Evolutionary conservation across 1,140 invertebrate genomes (phyloP), one percentile per base, ranked within the genome.

Genomic region (Hycleus phaleratus): DNA sequence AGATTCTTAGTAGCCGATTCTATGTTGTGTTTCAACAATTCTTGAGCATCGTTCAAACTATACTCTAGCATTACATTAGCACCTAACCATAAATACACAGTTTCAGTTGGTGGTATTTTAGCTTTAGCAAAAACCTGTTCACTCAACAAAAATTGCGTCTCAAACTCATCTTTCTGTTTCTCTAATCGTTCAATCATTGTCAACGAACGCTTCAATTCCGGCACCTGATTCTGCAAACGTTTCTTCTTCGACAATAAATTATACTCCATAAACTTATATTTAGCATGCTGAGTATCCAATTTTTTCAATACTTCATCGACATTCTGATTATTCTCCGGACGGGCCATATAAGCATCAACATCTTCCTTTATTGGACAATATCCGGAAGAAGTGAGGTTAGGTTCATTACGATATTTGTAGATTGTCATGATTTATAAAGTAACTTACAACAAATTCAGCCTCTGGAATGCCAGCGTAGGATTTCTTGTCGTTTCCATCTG

Each of bases 51-150:
- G 61, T 95, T 86, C 58, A 98, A 75, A 8, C 85, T 85, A 78
- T 98, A 99, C 75, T 98, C 96, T 64, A 98, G 78, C 96, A 99
- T 99, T 0, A 98, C 93, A 81, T 97, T 98, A 24, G 96, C 96
- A 26, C 96, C 96, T 53, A 99, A 78, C 95, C 96, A 99, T n/a
- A 99, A 78, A 70, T 90, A 95, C 10, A 99, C 94, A 73, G 85
- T 95, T 65, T 97, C 85, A 18, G 93, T 95, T 5, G 94, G 93
- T 66, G 93, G 87, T 62, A 93, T 82, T 69, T 92, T 80, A 32
- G 85, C 87, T 71, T 94, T 95, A 4, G 93, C 85, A 77, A 91
- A 98, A 12, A 98, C 88, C 79, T 97, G 93, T 73, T 98, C 95
- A 56, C 94, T 96, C 4, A 99, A 76, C 63, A 97, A 77, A 79